Evolutionary conservation across 2,797 vertebrate genomes (phyloP).

Genomic region (Thunnus albacares): DNA sequence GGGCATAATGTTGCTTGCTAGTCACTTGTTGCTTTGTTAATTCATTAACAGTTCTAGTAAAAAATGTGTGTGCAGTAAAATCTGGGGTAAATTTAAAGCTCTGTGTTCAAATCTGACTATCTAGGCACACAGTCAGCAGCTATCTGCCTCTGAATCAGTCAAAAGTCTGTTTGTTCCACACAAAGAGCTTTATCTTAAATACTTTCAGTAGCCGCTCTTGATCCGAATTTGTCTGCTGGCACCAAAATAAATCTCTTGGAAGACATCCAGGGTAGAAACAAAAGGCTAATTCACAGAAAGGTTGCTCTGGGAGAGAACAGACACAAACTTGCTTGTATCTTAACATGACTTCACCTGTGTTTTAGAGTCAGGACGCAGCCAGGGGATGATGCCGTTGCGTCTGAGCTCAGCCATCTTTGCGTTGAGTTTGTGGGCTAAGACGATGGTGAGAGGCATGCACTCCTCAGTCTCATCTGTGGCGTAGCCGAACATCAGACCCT

Average conservation of each 20-base stretch:
- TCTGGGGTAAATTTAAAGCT: slow-evolving; percentile 13
- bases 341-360: slow-evolving; percentile 89
- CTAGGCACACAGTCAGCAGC: slow-evolving; percentile 22
- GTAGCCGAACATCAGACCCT: slow-evolving; percentile 99
- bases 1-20: background rate
- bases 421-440: slow-evolving; percentile 97
- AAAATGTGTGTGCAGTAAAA: slow-evolving; percentile 6
- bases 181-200: slow-evolving; percentile 55
- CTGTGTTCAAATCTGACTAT: background rate
- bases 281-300: slow-evolving; percentile 27
- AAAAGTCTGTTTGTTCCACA: slow-evolving; percentile 49
- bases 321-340: background rate
- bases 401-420: slow-evolving; percentile 94
- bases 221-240: slow-evolving; percentile 58
- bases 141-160: slow-evolving; percentile 28
- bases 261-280: slow-evolving; percentile 41
- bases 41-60: slow-evolving; percentile 12
- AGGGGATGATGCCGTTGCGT: slow-evolving; percentile 87
- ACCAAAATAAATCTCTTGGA: slow-evolving; percentile 52
- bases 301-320: background rate
- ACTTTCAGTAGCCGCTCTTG: slow-evolving; percentile 22
- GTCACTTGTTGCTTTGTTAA: background rate
- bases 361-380: slow-evolving; percentile 98
- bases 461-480: slow-evolving; percentile 98
- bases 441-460: slow-evolving; percentile 97